Percentiles rank a stretch among this genome's conserved stretches.
phyloP scores from a whole-genome alignment of 2,797 vertebrate genomes.

The Anisognathus igniventris region DNA sequence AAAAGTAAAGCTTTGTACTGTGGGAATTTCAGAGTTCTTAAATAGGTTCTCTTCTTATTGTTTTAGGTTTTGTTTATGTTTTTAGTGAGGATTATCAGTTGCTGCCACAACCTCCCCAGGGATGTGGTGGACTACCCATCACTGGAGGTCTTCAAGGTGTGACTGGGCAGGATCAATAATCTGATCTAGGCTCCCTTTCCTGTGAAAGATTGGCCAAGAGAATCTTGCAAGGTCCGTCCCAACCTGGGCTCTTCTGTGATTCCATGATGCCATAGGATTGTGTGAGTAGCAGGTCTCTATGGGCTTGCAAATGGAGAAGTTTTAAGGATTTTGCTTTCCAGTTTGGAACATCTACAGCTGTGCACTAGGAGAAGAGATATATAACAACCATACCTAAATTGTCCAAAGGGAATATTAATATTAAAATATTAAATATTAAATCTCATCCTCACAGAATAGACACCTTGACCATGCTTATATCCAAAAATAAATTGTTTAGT shows the following conservation, averaged over 20 bases:
- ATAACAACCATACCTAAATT: neutral
- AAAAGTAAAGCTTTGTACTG: accelerated
- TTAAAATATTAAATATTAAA: too few species aligned
- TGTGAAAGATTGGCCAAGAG: neutral
- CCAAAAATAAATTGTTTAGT: neutral
- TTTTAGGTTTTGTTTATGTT: neutral
- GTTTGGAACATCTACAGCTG: neutral
- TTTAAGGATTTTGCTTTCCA: neutral
- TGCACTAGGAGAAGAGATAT: neutral
- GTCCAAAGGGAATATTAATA: neutral
- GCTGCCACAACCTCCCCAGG: neutral
- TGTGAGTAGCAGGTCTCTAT: neutral
- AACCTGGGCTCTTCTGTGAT: neutral
- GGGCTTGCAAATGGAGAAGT: neutral
- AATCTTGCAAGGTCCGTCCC: neutral
- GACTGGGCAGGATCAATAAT: neutral
- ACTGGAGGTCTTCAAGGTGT: neutral
- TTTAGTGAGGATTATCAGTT: neutral
- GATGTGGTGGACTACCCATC: neutral
- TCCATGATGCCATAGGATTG: neutral
- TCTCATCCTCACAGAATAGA: neutral
- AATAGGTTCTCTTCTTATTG: neutral
- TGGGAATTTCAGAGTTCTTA: neutral
- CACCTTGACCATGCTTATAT: neutral
- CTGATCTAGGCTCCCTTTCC: neutral